Evolutionary conservation across 2,888 invertebrate genomes (phyloP).

Genomic region (Rhogogaster chlorosoma): DNA sequence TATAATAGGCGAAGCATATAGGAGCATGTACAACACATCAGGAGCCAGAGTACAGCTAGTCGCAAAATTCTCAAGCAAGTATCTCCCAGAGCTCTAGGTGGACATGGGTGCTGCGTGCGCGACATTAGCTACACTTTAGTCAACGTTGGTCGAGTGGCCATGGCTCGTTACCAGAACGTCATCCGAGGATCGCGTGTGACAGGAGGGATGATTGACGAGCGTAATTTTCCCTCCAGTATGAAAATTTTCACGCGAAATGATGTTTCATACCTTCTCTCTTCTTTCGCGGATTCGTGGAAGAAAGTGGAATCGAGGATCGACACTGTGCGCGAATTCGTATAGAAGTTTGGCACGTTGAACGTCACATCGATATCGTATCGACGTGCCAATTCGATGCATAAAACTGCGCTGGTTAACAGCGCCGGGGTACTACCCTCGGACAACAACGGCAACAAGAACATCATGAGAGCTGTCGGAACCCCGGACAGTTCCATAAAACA

Average conservation of each 20-base stretch:
- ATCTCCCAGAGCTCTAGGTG: too few relatives aligned
- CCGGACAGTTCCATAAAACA: conserved; percentile 47
- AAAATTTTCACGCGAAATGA: conserved; percentile 52
- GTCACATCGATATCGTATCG: background rate
- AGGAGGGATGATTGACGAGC: conserved; percentile 62
- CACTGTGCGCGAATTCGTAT: background rate
- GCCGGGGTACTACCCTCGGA: background rate
- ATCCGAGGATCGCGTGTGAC: conserved; percentile 53
- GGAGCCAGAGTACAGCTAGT: background rate
- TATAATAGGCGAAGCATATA: background rate
- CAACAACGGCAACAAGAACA: conserved; percentile 52
- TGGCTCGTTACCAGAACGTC: conserved; percentile 44
- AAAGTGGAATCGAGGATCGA: background rate
- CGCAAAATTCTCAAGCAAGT: background rate
- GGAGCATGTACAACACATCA: too few relatives aligned
- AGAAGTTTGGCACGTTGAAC: background rate
- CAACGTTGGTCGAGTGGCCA: background rate
- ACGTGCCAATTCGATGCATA: conserved; percentile 61
- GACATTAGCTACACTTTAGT: background rate
- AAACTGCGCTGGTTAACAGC: conserved; percentile 56
- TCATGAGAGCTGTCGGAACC: conserved; percentile 45
- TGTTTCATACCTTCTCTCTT: background rate
- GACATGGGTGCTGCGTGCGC: background rate
- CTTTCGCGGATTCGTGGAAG: background rate
- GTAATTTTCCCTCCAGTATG: conserved; percentile 63